Base-by-base conservation (phyloP, 2,888 invertebrate species). In the Cataglyphis livida region DNA sequence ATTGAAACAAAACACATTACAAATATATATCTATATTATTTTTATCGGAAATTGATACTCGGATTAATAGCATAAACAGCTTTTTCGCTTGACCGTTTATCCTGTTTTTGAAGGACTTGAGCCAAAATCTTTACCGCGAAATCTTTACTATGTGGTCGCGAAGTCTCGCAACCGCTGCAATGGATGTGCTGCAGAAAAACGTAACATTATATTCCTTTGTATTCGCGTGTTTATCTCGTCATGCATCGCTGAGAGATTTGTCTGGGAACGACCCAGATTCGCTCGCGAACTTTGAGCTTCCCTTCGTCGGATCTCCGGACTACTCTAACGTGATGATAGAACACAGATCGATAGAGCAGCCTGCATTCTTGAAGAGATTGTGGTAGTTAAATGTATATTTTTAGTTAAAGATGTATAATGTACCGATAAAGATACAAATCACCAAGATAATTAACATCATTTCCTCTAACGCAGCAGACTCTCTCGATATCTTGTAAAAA, bases 241-340 rank as follows among this genome's bases (percentile, higher is more conserved):
- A 87, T 81, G 75, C 65, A 78, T 87, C 84, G 62, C 78, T 78
- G 76, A 86, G 86, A 84, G 81, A 88, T 87, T 88, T 81, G 83
- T 81, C 71, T 62, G 59, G 75, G 68, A 66, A 66, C 70, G 81
- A 86, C 86, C 81, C 71, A 87, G 78, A 88, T 88, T 84, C 62
- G 59, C 62, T 75, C 62, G 64, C 81, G 54, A 84, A 87, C 86
- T 87, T 83, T 78, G 48, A 61, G 51, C 68, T 75, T 82, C 73
- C 84, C 87, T 87, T 84, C 74, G 71, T 25, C 59, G 66, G 44
- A 73, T 81, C 64, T 68, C 59, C 57, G 70, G 41, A 48, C 68
- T 41, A 66, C 57, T 64, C 25, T 25, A 28, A 70, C 70, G 57
- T 28, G 81, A 57, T 48, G 44, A 59, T 66, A 54, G 71, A 70